A percentile compares a stretch with the other conserved stretches of the same genome.
phyloP scores from a whole-genome alignment of 2,888 invertebrate genomes.

The Incurvaria masculella region DNA sequence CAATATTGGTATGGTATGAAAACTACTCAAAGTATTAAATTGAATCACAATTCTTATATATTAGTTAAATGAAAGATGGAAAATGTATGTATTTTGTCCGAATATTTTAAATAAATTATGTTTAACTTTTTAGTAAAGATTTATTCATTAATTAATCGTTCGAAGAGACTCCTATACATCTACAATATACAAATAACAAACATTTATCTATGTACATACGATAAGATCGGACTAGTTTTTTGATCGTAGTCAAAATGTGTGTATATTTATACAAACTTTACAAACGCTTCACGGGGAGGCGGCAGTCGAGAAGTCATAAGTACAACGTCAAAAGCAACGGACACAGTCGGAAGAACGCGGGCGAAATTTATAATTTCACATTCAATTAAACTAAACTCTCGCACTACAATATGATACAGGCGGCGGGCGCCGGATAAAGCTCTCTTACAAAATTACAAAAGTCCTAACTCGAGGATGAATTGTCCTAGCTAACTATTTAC shows the following conservation, averaged over 20 bases:
- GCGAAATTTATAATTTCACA: slow-evolving; percentile 52
- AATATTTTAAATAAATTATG: slow-evolving; percentile 45
- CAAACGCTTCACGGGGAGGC: slow-evolving; percentile 18
- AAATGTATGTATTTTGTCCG: slow-evolving; percentile 29
- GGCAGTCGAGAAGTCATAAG: background rate
- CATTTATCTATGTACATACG: slow-evolving; percentile 55
- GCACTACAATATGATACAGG: slow-evolving; percentile 28
- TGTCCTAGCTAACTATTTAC: slow-evolving; percentile 54
- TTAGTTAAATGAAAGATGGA: background rate
- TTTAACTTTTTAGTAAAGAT: slow-evolving; percentile 41
- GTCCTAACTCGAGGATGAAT: slow-evolving; percentile 44
- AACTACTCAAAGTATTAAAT: slow-evolving; percentile 14
- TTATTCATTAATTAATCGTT: slow-evolving; percentile 41
- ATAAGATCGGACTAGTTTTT: slow-evolving; percentile 52
- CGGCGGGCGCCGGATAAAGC: slow-evolving; percentile 44
- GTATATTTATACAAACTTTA: slow-evolving; percentile 42
- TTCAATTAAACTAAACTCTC: slow-evolving; percentile 27
- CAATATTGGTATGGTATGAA: background rate
- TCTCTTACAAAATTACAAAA: slow-evolving; percentile 53
- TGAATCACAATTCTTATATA: slow-evolving; percentile 31
- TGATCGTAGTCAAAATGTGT: slow-evolving; percentile 42
- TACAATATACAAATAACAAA: slow-evolving; percentile 58
- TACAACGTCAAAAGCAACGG: background rate
- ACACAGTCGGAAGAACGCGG: slow-evolving; percentile 30
- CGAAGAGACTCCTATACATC: slow-evolving; percentile 53